Conservation (phyloP, 2,797 vertebrate genomes). For the Liasis olivaceus region DNA sequence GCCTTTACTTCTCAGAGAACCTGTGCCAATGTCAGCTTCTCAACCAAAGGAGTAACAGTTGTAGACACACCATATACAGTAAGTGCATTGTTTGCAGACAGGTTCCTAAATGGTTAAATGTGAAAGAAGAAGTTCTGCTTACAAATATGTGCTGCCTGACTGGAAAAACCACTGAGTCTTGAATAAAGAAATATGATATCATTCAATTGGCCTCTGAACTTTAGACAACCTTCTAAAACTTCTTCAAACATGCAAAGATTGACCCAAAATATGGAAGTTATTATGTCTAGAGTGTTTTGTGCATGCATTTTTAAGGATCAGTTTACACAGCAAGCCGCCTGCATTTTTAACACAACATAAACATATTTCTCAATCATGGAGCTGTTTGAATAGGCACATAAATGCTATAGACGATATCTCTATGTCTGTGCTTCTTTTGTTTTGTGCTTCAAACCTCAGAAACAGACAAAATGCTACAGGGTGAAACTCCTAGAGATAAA, state of each 20-base stretch:
- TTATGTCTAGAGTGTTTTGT: slow-evolving; percentile 34
- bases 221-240: slow-evolving; percentile 27
- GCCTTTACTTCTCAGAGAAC: not conserved
- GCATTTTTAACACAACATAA: not conserved
- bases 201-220: slow-evolving; percentile 28
- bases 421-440: no score
- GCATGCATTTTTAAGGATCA: slow-evolving; percentile 17
- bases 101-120: slow-evolving; percentile 3
- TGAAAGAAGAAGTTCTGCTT: not conserved
- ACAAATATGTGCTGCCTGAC: slow-evolving; percentile 7
- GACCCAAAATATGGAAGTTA: slow-evolving; percentile 33
- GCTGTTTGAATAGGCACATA: not conserved
- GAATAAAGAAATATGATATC: slow-evolving; percentile 31
- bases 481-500: not conserved
- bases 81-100: not conserved
- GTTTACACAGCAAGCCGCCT: slow-evolving; percentile 13
- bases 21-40: not conserved
- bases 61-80: not conserved
- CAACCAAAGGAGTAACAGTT: not conserved
- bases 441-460: not conserved
- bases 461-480: not conserved
- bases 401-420: not conserved
- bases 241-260: slow-evolving; percentile 11
- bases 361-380: not conserved
- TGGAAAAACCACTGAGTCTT: slow-evolving; percentile 28